Evolutionary conservation across 2,113 vertebrate species (phyloP).

Genomic region (Trichechus manatus): DNA sequence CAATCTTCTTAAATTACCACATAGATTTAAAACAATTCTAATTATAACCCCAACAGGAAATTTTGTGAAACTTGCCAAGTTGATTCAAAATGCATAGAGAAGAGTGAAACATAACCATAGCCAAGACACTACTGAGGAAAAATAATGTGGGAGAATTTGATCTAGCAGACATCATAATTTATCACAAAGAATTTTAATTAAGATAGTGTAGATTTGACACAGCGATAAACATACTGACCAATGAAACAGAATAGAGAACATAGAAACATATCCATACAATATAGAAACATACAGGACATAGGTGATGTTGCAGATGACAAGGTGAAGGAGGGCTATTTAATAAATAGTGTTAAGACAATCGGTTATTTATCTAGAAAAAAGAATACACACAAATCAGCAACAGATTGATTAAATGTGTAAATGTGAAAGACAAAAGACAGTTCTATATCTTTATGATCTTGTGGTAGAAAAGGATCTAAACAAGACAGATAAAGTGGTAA

Average conservation of each 20-base stretch:
- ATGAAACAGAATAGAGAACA: neutral
- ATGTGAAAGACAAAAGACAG: neutral
- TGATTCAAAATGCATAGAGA: neutral
- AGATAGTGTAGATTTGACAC: neutral
- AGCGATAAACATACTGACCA: neutral
- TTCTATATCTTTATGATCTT: neutral
- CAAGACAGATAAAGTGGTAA: neutral
- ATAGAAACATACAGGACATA: neutral
- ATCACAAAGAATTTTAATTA: slow-evolving; percentile 5
- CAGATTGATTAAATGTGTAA: neutral
- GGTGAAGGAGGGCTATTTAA: neutral
- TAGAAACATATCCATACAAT: neutral
- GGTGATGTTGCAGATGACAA: neutral
- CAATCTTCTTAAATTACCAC: slow-evolving; percentile 6
- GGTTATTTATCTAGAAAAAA: neutral
- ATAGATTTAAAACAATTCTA: neutral
- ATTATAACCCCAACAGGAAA: neutral
- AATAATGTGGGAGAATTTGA: neutral
- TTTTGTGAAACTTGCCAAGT: neutral
- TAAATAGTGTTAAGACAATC: neutral
- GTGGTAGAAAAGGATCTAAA: slow-evolving; percentile 6
- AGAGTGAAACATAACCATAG: neutral
- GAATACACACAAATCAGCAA: neutral
- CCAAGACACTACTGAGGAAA: neutral
- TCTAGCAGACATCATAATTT: neutral